These are phyloP conservation scores for Astur gentilis DNA, from an alignment of 2,113 vertebrate species.

Conservation along the genomic window DNA sequence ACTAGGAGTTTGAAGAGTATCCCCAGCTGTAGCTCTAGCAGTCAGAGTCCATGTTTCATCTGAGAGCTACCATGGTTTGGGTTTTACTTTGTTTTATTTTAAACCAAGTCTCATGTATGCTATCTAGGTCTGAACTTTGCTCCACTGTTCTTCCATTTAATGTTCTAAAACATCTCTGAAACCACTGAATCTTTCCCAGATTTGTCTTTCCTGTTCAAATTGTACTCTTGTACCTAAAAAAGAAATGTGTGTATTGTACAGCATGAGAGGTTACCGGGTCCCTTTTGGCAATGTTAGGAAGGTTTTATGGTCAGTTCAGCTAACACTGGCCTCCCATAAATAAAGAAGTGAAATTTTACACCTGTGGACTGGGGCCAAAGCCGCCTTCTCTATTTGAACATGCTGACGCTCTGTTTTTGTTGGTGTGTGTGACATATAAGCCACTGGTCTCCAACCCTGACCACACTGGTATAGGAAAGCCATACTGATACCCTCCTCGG, in stretches of 20 bases:
- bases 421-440: constrained; percentile 26
- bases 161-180: background rate
- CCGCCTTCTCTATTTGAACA: constrained; percentile 23
- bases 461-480: background rate
- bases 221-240: background rate
- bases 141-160: background rate
- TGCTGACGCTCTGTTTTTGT: constrained; percentile 38
- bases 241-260: background rate
- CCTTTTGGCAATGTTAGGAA: background rate
- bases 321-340: constrained; percentile 36
- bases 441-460: background rate
- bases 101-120: background rate
- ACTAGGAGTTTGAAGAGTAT: background rate
- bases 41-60: background rate
- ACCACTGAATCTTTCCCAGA: background rate
- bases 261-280: background rate
- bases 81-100: background rate
- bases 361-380: constrained; percentile 32
- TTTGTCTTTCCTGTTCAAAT: background rate
- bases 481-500: background rate
- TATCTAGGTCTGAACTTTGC: background rate
- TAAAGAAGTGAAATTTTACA: constrained; percentile 59
- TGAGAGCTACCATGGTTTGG: background rate
- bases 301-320: constrained; percentile 49
- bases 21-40: background rate